Percentiles rank a stretch among this genome's conserved stretches.
phyloP scores from a whole-genome alignment of 1,140 invertebrate genomes.

The Nomia melanderi region DNA sequence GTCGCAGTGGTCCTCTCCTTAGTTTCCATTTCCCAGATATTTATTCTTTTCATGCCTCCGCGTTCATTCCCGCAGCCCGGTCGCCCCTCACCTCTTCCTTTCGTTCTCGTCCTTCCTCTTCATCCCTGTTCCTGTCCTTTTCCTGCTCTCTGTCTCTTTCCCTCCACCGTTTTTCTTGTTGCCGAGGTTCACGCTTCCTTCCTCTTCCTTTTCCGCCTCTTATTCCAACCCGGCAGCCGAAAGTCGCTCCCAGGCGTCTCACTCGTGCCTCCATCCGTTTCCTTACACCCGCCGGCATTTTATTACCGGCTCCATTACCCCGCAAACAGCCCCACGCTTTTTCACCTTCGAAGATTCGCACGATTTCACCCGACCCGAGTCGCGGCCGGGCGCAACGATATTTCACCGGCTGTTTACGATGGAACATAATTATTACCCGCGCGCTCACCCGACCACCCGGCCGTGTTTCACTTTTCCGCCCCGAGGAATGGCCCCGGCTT shows the following conservation, averaged over 20 bases:
- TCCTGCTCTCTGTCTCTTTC: background rate
- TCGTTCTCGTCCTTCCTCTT: background rate
- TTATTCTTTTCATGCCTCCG: background rate
- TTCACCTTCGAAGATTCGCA: constrained; percentile 24
- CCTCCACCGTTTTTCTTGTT: background rate
- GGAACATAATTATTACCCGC: constrained; percentile 61
- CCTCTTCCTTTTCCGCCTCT: background rate
- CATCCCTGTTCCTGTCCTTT: background rate
- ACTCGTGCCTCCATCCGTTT: constrained; percentile 42
- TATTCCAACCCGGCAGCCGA: constrained; percentile 20
- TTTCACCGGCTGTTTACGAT: constrained; percentile 64
- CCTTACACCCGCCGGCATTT: constrained; percentile 56
- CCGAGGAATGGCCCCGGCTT: no score
- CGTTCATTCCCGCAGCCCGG: background rate
- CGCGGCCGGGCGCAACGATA: constrained; percentile 44
- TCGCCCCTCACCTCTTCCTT: background rate
- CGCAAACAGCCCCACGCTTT: constrained; percentile 33
- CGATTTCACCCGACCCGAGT: constrained; percentile 6
- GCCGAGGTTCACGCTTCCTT: constrained; percentile 1
- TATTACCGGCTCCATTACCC: constrained; percentile 69
- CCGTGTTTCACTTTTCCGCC: background rate
- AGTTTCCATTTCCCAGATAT: background rate
- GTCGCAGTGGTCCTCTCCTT: background rate
- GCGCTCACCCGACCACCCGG: background rate
- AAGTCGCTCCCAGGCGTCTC: constrained; percentile 54